These are phyloP conservation scores for Columba janthina DNA, from an alignment of 2,113 vertebrate species.

Conservation along the genomic window DNA sequence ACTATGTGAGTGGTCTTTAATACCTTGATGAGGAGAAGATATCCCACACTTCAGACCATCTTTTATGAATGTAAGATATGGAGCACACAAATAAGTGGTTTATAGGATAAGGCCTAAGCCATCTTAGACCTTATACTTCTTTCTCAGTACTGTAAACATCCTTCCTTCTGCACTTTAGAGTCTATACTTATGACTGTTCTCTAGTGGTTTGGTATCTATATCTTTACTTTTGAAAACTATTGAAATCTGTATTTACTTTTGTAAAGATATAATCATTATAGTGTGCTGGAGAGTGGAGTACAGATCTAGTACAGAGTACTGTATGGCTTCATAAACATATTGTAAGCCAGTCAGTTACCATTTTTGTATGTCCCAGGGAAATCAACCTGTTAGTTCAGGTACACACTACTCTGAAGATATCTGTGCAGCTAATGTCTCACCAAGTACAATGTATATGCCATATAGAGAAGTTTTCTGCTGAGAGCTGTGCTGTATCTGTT, in stretches of 20 bases:
- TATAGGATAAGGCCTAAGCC: background rate
- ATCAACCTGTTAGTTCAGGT: background rate
- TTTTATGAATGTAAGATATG: background rate
- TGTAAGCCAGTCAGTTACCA: background rate
- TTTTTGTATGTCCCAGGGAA: background rate
- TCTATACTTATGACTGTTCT: background rate
- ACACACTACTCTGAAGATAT: background rate
- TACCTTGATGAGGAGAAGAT: background rate
- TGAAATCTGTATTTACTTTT: background rate
- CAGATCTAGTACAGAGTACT: background rate
- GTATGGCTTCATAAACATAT: background rate
- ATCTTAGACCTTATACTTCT: background rate
- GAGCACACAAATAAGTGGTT: constrained; percentile 13
- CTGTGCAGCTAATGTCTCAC: background rate
- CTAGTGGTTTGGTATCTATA: background rate
- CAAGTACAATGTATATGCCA: background rate
- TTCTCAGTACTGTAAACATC: background rate
- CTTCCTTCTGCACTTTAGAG: background rate
- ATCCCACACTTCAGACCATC: background rate
- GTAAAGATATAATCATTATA: background rate
- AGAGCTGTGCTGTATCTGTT: background rate
- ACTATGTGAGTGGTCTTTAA: background rate
- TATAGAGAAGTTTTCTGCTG: background rate
- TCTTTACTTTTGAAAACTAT: background rate
- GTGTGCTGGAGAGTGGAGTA: background rate